Conservation (phyloP, 2,797 vertebrate genomes). For the Hylomyscus alleni region DNA sequence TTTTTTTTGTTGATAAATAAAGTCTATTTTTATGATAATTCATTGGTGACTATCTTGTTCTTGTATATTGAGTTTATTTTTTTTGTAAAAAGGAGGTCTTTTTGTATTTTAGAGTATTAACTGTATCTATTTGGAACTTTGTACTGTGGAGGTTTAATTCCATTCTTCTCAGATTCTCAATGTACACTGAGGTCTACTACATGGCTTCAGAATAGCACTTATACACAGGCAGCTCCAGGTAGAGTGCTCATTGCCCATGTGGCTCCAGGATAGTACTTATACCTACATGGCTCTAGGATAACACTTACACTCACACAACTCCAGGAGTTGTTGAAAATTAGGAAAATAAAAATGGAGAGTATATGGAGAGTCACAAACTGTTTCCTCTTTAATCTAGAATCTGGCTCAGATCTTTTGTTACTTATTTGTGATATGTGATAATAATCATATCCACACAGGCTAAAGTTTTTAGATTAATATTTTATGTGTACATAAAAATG, state of each 20-base stretch:
- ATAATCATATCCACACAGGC: not conserved
- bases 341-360: not conserved
- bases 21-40: not conserved
- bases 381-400: not conserved
- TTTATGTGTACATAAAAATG: not conserved
- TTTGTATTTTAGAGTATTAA: conserved; percentile 28
- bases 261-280: too few species aligned
- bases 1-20: not conserved
- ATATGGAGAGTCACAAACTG: not conserved
- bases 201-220: not conserved
- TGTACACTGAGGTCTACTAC: not conserved
- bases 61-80: not conserved
- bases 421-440: not conserved
- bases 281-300: not conserved
- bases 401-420: not conserved
- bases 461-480: not conserved
- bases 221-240: not conserved
- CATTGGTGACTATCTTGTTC: not conserved
- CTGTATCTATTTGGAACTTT: not conserved
- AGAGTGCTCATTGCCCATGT: not conserved
- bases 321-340: not conserved
- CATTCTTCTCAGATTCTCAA: not conserved
- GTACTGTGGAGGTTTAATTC: not conserved
- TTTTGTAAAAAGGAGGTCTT: not conserved
- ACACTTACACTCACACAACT: too few species aligned